Percentiles rank a stretch among this genome's conserved stretches.
These are phyloP conservation scores for Zosterops japonicus DNA, from an alignment of 2,113 vertebrate species.

Conservation along the genomic window DNA sequence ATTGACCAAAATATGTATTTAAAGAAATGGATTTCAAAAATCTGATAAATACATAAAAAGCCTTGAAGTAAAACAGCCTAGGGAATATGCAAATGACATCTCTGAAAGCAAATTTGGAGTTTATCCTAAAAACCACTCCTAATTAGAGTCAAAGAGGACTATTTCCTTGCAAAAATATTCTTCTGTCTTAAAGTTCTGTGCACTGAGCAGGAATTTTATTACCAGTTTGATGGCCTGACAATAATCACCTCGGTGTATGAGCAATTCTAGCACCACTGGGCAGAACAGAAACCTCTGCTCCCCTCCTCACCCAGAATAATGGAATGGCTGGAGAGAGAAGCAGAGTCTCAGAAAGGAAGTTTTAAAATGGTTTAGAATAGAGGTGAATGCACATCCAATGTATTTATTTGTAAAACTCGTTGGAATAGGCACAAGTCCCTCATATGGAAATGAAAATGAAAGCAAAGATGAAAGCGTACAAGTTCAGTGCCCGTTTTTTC, in stretches of 20 bases:
- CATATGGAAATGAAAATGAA: neutral
- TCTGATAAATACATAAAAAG: neutral
- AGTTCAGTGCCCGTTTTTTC: neutral
- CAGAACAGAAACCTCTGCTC: neutral
- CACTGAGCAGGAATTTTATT: constrained; percentile 24
- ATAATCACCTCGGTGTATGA: constrained; percentile 16
- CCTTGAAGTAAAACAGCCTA: neutral
- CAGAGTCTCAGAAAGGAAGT: neutral
- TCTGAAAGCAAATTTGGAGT: neutral
- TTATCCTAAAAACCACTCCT: neutral
- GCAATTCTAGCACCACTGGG: neutral
- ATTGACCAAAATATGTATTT: neutral
- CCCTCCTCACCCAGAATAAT: neutral
- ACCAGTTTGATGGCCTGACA: constrained; percentile 14
- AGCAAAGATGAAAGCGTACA: neutral
- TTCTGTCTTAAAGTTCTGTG: neutral
- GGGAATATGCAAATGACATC: neutral
- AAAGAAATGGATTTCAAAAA: neutral
- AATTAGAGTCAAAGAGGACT: neutral
- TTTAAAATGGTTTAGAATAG: neutral
- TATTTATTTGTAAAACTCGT: neutral
- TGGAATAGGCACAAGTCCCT: neutral
- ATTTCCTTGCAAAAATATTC: constrained; percentile 45
- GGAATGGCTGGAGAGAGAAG: neutral
- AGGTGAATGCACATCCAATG: neutral